Evolutionary conservation across 2,888 invertebrate genomes (phyloP), one percentile per base, ranked within the genome.

Genomic region (Crossocerus cetratus): DNA sequence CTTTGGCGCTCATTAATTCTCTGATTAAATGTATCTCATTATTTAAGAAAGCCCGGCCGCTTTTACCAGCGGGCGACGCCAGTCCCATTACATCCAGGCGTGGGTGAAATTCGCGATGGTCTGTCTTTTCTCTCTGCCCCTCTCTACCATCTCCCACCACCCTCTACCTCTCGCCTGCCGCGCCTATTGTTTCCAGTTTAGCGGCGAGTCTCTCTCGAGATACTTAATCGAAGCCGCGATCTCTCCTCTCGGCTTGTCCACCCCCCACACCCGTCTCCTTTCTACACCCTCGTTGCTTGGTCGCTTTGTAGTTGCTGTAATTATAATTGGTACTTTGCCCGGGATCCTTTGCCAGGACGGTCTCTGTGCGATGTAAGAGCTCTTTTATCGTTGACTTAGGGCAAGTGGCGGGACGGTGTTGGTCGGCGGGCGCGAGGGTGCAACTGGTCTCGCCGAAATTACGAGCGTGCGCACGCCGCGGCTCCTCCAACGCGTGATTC

Each of bases 1-100:
- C 85, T 85, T 85, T 80, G 80, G 77, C 83, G 81, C 84, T 86
- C 84, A 87, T 87, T 87, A 87, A 87, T 85, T 84, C 87, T 83
- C 85, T 84, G 86, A 88, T 85, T 85, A 86, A 84, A 84, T 84
- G 86, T 84, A 85, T 84, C 86, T 86, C 85, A 85, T 87, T 86
- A 87, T 86, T 80, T 74, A 77, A 79, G 77, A 74, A 80, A 77
- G 72, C 63, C 73, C 69, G 64, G 54, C 60, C 69, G 74, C 77
- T 79, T 79, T 74, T 77, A 80, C 77, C 79, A 69, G 72, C 77
- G 61, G 70, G 77, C 49, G n/a, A 49, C 49, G 49, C 49, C 49
- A 80, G 72, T 80, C 72, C 80, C 79, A 70, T 77, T 79, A 76
- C 32, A 32, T 11, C 77, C 63, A 54, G 68, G 65, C 70, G 67